Conservation (phyloP, 2,113 vertebrate species). For the Lampris megalopsis region DNA sequence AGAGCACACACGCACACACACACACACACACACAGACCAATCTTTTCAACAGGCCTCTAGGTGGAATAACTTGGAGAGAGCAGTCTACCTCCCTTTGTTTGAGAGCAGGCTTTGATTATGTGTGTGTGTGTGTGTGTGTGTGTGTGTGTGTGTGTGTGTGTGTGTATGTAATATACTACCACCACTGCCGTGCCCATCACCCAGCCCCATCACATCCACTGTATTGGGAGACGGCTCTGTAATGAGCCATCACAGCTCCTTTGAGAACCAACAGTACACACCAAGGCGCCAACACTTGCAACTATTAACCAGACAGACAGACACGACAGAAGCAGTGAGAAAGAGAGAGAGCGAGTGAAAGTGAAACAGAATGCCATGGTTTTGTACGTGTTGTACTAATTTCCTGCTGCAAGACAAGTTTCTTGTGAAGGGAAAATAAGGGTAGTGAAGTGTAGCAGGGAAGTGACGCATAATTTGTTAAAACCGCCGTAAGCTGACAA, state of each 20-base stretch:
- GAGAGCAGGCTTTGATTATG: not conserved
- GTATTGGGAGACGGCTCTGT: conserved; percentile 9
- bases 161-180: not conserved
- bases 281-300: conserved; percentile 10
- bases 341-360: not conserved
- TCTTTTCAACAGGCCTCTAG: conserved; percentile 15
- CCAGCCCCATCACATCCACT: not conserved
- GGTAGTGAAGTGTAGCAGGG: too few relatives aligned
- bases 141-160: not conserved
- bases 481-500: not conserved
- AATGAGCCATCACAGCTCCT: conserved; percentile 43
- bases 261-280: conserved; percentile 23
- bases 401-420: too few relatives aligned
- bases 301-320: not conserved
- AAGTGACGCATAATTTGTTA: too few relatives aligned
- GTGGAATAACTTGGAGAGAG: conserved; percentile 4
- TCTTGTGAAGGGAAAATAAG: too few relatives aligned
- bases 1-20: conserved; percentile 10
- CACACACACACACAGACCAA: conserved; percentile 8
- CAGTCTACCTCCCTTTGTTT: conserved; percentile 3
- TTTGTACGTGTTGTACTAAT: too few relatives aligned
- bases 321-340: not conserved
- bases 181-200: conserved; percentile 4
- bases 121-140: conserved; percentile 2
- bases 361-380: too few relatives aligned